Percentiles rank a stretch among this genome's conserved stretches.
Evolutionary conservation across 2,113 vertebrate species (phyloP).

Genomic region (Neolamprologus falcicula): DNA sequence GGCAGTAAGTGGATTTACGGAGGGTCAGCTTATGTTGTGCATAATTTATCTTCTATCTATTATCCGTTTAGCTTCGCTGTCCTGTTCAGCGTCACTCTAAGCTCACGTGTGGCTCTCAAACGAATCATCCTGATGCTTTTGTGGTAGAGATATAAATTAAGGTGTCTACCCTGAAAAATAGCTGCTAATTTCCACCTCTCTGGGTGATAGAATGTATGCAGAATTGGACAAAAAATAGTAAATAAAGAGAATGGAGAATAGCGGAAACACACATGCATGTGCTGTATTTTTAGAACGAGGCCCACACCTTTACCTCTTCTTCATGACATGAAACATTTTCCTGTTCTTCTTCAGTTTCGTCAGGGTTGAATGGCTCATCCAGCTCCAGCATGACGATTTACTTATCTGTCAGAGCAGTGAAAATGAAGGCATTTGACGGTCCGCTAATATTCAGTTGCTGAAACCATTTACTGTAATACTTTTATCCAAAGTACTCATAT

Average conservation of each 20-base stretch:
- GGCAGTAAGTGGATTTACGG: neutral
- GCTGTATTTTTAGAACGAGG: neutral
- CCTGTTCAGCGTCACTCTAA: neutral
- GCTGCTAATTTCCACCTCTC: neutral
- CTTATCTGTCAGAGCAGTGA: constrained; percentile 50
- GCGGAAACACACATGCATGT: neutral
- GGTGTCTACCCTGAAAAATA: neutral
- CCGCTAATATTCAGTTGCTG: neutral
- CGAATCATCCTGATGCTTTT: neutral
- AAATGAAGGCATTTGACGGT: neutral
- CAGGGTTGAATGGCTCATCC: constrained; percentile 51
- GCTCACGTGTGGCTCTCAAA: neutral
- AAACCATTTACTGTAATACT: neutral
- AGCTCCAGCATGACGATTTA: constrained; percentile 65
- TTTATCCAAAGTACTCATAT: neutral
- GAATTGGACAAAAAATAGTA: neutral
- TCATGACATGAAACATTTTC: constrained; percentile 4
- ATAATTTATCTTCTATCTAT: neutral
- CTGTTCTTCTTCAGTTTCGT: constrained; percentile 52
- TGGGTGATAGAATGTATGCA: neutral
- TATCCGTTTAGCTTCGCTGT: neutral
- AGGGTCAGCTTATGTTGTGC: neutral
- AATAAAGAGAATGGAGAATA: neutral
- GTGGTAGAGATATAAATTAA: neutral
- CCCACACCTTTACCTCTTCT: constrained; percentile 6